Percentiles rank a stretch among this genome's conserved stretches.
Evolutionary conservation across 2,888 invertebrate species (phyloP).

Genomic region (Oligia fasciuncula): DNA sequence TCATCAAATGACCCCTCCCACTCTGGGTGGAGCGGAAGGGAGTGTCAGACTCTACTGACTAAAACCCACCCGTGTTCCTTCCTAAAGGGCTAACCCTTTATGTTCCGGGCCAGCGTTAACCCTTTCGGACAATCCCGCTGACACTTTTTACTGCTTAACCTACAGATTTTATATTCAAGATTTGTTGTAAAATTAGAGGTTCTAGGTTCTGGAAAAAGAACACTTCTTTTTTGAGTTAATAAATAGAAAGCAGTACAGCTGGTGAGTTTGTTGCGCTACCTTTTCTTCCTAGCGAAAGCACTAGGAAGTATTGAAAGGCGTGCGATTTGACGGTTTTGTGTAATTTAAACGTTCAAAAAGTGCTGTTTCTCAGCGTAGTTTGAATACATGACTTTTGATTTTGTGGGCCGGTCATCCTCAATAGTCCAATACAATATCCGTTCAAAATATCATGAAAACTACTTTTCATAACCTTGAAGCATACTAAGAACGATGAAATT

Average conservation of each 20-base stretch:
- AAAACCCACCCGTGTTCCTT: too few species aligned
- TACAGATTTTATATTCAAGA: not conserved
- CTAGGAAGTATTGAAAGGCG: not conserved
- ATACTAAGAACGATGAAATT: not conserved
- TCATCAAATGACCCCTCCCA: too few species aligned
- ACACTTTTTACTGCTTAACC: constrained; percentile 14
- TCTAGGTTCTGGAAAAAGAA: not conserved
- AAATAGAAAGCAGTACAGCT: not conserved
- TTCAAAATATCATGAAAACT: not conserved
- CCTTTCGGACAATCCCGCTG: too few species aligned
- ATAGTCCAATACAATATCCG: not conserved
- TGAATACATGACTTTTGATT: not conserved
- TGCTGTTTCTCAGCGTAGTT: not conserved
- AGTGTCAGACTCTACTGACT: too few species aligned
- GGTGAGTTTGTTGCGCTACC: not conserved
- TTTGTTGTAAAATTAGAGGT: not conserved
- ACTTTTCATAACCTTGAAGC: not conserved
- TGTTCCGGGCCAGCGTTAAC: too few species aligned
- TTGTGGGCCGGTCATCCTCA: not conserved
- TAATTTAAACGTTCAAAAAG: not conserved
- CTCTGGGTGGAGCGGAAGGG: too few species aligned
- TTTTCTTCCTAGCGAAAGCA: not conserved
- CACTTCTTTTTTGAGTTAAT: not conserved
- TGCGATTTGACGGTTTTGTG: not conserved
- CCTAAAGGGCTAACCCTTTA: too few species aligned